A percentile compares a stretch with the other conserved stretches of the same genome.
Evolutionary conservation across 2,888 invertebrate species (phyloP).

Genomic region (Chalcis sispes): DNA sequence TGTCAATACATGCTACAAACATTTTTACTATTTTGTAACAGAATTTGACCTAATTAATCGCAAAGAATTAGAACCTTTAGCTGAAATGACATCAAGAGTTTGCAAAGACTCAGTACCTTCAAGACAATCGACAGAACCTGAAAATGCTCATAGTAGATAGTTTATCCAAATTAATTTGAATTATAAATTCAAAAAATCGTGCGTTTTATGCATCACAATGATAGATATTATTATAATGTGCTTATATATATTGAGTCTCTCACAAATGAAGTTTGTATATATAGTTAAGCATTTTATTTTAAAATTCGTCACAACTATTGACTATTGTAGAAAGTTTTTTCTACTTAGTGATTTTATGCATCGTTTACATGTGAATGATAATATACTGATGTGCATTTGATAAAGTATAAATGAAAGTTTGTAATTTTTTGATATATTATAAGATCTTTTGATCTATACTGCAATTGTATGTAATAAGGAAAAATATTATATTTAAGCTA

Average conservation of each 20-base stretch:
- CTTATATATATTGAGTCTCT: constrained; percentile 31
- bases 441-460: constrained; percentile 30
- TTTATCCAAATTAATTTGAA: constrained; percentile 18
- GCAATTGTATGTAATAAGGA: constrained; percentile 22
- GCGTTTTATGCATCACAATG: constrained; percentile 17
- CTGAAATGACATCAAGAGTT: constrained; percentile 85
- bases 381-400: constrained; percentile 10
- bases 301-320: constrained; percentile 15
- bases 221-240: constrained; percentile 37
- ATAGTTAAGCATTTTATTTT: constrained; percentile 42
- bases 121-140: constrained; percentile 44
- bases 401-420: constrained; percentile 50
- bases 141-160: constrained; percentile 53
- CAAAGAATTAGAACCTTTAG: constrained; percentile 90
- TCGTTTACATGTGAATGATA: neutral
- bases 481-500: constrained; percentile 37
- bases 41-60: constrained; percentile 89
- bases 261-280: constrained; percentile 49
- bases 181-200: neutral
- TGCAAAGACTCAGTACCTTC: constrained; percentile 78
- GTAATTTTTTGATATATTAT: constrained; percentile 30
- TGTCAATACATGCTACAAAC: constrained; percentile 95
- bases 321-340: constrained; percentile 22
- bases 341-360: constrained; percentile 23
- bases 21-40: constrained; percentile 93